Percentiles rank a stretch among this genome's conserved stretches.
phyloP scores from a whole-genome alignment of 2,113 vertebrate species.

The Chunga burmeisteri region DNA sequence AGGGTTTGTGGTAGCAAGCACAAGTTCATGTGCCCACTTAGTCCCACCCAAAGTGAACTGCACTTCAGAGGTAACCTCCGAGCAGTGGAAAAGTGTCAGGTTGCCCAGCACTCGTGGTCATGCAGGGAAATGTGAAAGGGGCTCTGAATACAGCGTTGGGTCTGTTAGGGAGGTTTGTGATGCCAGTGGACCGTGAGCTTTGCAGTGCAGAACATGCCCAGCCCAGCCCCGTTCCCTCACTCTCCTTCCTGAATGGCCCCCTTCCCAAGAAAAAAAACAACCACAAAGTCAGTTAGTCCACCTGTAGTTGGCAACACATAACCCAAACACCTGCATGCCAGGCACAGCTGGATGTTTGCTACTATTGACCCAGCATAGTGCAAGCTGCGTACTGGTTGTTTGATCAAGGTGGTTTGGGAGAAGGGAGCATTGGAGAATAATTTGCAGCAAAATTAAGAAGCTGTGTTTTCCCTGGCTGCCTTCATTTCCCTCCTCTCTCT shows the following conservation, averaged over 20 bases:
- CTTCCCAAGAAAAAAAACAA: background rate
- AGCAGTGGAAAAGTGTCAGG: background rate
- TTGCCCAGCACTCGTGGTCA: background rate
- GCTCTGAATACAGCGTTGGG: background rate
- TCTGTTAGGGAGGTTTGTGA: background rate
- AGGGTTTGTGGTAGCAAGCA: background rate
- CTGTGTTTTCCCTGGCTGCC: constrained; percentile 49
- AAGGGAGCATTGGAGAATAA: background rate
- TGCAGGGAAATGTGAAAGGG: background rate
- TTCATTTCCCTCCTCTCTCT: constrained; percentile 13
- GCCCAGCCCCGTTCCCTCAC: background rate
- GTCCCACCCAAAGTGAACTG: background rate
- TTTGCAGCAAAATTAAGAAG: constrained; percentile 55
- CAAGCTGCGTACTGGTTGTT: background rate
- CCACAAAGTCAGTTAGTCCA: background rate
- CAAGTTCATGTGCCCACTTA: background rate
- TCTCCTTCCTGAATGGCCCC: background rate
- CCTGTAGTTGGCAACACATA: background rate
- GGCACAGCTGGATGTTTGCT: background rate
- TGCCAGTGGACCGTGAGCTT: background rate
- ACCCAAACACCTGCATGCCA: constrained; percentile 17
- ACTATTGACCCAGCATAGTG: background rate
- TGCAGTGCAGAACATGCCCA: background rate
- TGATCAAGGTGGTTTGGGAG: constrained; percentile 45
- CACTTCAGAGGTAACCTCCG: background rate